Evolutionary conservation across 2,113 vertebrate genomes (phyloP).

Genomic region (Taxidea taxus): DNA sequence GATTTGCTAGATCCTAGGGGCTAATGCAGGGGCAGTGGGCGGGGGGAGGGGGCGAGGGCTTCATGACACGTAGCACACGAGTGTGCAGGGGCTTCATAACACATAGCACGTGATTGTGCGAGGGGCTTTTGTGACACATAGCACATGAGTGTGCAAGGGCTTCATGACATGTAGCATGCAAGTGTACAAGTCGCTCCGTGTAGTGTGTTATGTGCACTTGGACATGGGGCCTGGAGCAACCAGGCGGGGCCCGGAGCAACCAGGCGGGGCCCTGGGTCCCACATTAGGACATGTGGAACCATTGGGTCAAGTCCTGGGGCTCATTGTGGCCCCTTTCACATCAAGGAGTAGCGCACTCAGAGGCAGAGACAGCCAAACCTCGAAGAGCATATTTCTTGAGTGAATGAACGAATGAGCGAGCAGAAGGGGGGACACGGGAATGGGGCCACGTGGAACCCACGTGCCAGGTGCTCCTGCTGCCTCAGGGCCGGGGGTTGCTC

Average conservation of each 20-base stretch:
- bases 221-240: rapidly evolving
- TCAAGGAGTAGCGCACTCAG: not conserved
- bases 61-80: no score
- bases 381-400: rapidly evolving
- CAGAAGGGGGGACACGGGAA: not conserved
- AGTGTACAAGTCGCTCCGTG: rapidly evolving
- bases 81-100: rapidly evolving
- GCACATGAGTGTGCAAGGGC: no score
- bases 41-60: rapidly evolving
- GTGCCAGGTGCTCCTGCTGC: not conserved
- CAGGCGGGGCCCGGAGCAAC: not conserved
- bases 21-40: not conserved
- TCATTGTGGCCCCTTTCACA: not conserved
- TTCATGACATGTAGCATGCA: rapidly evolving
- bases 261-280: not conserved
- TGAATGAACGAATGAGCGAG: rapidly evolving
- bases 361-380: no score
- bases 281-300: not conserved
- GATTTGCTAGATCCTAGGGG: not conserved
- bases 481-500: rapidly evolving
- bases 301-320: not conserved
- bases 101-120: no score
- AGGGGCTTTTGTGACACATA: no score
- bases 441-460: not conserved
- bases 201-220: rapidly evolving